Evolutionary conservation across 2,888 invertebrate species (phyloP).

Genomic region (Thymelicus lineola): DNA sequence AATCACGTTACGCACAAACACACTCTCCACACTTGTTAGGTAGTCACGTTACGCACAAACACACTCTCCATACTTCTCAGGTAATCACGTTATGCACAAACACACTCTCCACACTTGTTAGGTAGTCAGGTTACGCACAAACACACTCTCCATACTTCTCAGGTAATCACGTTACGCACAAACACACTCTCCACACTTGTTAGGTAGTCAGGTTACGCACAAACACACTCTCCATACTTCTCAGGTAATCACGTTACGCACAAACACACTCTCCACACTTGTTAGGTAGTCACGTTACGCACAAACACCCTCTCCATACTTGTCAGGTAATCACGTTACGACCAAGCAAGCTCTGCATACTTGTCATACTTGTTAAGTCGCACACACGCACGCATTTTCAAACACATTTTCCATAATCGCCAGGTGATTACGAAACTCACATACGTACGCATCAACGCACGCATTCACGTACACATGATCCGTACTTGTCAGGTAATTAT

Average conservation of each 20-base stretch:
- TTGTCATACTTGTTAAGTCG: no score
- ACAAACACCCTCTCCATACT: neutral
- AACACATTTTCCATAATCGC: no score
- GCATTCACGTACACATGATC: neutral
- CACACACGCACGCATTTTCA: no score
- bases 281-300: slow-evolving; percentile 85
- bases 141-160: slow-evolving; percentile 89
- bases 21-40: slow-evolving; percentile 91
- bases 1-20: no score
- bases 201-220: neutral
- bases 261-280: slow-evolving; percentile 86
- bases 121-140: no score
- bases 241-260: no score
- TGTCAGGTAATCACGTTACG: no score
- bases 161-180: slow-evolving; percentile 70
- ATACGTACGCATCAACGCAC: neutral
- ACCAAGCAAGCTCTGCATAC: no score
- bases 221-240: no score
- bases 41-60: slow-evolving; percentile 47
- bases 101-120: no score
- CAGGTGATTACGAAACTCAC: neutral
- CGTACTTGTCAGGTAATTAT: no score
- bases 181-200: neutral
- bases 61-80: neutral
- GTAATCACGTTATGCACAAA: neutral